Percentiles rank a stretch among this genome's conserved stretches.
These are phyloP conservation scores for Protaetia brevitarsis DNA, from an alignment of 1,140 invertebrate species.

Conservation along the genomic window DNA sequence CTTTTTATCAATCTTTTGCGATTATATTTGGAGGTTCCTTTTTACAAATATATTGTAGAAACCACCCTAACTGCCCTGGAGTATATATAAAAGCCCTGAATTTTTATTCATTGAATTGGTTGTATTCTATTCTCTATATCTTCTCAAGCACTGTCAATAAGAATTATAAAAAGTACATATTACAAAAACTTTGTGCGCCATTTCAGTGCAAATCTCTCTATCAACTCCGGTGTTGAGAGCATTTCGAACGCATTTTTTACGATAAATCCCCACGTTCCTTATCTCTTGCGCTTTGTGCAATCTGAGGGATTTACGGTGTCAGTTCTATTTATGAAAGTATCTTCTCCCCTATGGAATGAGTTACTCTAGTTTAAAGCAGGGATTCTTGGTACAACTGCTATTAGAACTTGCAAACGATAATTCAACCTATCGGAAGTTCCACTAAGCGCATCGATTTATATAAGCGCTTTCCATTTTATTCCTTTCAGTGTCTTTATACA, in stretches of 20 bases:
- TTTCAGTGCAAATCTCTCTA: neutral
- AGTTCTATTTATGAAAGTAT: conserved; percentile 3
- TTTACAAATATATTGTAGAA: no score
- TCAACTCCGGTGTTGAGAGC: no score
- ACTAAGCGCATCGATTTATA: neutral
- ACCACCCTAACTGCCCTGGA: no score
- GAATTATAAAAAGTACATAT: no score
- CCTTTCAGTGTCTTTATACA: neutral
- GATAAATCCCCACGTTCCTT: neutral
- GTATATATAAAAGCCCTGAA: no score
- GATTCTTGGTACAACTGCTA: neutral
- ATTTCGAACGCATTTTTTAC: neutral
- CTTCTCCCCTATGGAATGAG: neutral
- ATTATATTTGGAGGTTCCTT: no score
- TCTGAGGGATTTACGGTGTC: neutral
- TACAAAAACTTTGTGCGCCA: no score
- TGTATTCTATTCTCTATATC: no score
- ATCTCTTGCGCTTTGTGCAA: neutral
- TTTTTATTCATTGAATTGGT: no score
- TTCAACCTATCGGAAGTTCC: neutral
- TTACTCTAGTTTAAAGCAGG: neutral
- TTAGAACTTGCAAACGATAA: neutral
- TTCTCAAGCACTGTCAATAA: no score
- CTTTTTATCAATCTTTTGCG: no score
- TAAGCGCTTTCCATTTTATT: neutral